These are phyloP conservation scores for Syngnathus typhle DNA, from an alignment of 2,113 vertebrate genomes.

Conservation along the genomic window DNA sequence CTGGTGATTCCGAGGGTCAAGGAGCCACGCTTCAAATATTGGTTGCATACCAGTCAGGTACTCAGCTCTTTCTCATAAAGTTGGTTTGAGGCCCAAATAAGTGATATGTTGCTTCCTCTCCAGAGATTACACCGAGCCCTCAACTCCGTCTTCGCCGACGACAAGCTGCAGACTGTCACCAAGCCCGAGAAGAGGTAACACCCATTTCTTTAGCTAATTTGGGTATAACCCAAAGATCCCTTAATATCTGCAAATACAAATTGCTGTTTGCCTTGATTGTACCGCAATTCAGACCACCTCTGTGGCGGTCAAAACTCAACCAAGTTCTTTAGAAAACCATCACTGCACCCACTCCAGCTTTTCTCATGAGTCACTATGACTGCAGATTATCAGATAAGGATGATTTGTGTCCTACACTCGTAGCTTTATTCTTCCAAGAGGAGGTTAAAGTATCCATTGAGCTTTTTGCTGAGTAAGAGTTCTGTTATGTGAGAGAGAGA, in stretches of 20 bases:
- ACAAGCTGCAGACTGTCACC: slow-evolving; percentile 80
- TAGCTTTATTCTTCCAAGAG: background rate
- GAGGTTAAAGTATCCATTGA: slow-evolving; percentile 16
- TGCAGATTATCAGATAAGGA: slow-evolving; percentile 11
- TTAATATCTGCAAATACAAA: background rate
- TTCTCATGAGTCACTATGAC: background rate
- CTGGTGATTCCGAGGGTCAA: slow-evolving; percentile 86
- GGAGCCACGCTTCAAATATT: slow-evolving; percentile 87
- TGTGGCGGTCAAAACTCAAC: background rate
- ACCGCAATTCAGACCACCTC: background rate
- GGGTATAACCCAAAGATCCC: background rate
- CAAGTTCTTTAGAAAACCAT: background rate
- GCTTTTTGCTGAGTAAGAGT: slow-evolving; percentile 22
- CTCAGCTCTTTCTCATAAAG: background rate
- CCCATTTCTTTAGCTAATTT: no score
- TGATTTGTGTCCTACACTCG: background rate
- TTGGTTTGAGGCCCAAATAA: background rate
- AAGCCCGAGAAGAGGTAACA: slow-evolving; percentile 83
- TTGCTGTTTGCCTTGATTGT: background rate
- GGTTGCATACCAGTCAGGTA: slow-evolving; percentile 98
- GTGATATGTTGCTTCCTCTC: slow-evolving; percentile 39
- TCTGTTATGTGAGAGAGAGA: slow-evolving; percentile 17
- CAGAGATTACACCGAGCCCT: slow-evolving; percentile 91
- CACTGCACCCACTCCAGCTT: background rate
- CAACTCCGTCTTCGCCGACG: slow-evolving; percentile 85